Percentiles rank a stretch among this genome's conserved stretches.
Evolutionary conservation across 2,113 vertebrate genomes (phyloP).

Genomic region (Otis tarda): DNA sequence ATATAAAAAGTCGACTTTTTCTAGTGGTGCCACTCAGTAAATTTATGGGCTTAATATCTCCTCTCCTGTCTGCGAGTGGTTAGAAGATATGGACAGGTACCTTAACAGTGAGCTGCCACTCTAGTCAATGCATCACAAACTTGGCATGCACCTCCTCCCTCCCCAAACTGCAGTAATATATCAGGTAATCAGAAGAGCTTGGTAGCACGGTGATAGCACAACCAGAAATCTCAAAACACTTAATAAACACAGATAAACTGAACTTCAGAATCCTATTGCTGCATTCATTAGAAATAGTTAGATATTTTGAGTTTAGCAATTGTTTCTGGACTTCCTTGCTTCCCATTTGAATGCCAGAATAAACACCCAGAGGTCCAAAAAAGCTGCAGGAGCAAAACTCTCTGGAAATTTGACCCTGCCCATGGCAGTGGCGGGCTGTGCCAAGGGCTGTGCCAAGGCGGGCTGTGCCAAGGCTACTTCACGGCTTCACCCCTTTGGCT

Average conservation of each 20-base stretch:
- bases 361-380: background rate
- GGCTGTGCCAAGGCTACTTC: rapidly evolving
- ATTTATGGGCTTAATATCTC: background rate
- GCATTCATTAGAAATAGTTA: background rate
- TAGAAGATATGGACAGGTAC: background rate
- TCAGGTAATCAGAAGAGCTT: background rate
- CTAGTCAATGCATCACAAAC: background rate
- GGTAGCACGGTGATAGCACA: background rate
- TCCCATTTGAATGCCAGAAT: background rate
- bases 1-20: background rate
- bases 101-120: background rate
- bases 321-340: background rate
- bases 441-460: too few relatives aligned
- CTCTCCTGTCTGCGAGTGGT: background rate
- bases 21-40: background rate
- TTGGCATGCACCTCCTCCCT: background rate
- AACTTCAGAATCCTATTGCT: background rate
- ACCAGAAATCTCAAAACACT: background rate
- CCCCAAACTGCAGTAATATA: background rate
- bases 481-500: background rate
- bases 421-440: rapidly evolving
- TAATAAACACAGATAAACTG: background rate
- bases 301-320: background rate
- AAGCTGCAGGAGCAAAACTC: background rate
- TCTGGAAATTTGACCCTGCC: background rate